Conservation (phyloP, 2,113 vertebrate species). For the Strix uralensis region DNA sequence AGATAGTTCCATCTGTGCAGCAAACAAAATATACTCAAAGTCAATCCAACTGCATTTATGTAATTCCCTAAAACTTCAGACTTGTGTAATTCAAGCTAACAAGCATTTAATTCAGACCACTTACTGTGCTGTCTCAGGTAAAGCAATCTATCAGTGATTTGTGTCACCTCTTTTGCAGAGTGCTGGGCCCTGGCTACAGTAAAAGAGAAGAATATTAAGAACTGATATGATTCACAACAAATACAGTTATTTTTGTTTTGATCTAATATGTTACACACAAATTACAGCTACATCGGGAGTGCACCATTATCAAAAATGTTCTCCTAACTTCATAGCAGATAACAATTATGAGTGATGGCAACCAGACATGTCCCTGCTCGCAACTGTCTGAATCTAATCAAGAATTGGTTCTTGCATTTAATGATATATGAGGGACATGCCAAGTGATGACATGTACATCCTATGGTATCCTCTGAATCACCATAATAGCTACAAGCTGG, state of each 20-base stretch:
- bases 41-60: background rate
- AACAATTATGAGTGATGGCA: slow-evolving; percentile 34
- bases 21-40: background rate
- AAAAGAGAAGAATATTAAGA: background rate
- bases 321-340: slow-evolving; percentile 33
- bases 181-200: background rate
- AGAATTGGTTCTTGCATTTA: slow-evolving; percentile 38
- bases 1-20: background rate
- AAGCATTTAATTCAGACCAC: background rate
- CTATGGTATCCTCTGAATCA: background rate
- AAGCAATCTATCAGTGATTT: background rate
- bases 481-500: background rate
- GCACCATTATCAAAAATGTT: background rate
- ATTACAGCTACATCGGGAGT: background rate
- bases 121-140: background rate
- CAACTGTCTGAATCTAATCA: slow-evolving; percentile 38
- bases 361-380: slow-evolving; percentile 2
- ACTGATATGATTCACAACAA: background rate
- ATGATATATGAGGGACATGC: background rate
- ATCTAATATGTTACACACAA: background rate
- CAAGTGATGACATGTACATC: background rate
- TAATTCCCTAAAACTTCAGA: background rate
- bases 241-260: background rate
- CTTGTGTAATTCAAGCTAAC: background rate
- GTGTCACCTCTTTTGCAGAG: background rate